Conservation (phyloP, 1,140 invertebrate species). For the Brachionus manjavacas region DNA sequence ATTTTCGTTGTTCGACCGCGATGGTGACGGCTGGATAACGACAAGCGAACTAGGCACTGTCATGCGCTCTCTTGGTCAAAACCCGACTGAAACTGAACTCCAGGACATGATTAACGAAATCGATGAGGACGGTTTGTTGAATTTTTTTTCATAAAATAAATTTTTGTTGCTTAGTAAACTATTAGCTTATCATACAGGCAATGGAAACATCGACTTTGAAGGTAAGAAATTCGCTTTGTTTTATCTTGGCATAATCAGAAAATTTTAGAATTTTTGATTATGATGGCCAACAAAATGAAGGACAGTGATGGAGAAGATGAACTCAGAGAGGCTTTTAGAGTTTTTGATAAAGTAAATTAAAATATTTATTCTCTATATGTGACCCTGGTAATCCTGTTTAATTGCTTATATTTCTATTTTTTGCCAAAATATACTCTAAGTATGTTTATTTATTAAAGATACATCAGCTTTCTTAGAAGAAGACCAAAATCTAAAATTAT, state of each 20-base stretch:
- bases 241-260: slow-evolving; percentile 47
- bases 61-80: slow-evolving; percentile 22
- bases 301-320: slow-evolving; percentile 58
- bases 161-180: slow-evolving; percentile 4
- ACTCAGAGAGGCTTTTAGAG: slow-evolving; percentile 56
- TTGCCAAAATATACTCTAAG: too few relatives aligned
- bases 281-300: slow-evolving; percentile 53
- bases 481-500: too few relatives aligned
- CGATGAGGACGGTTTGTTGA: slow-evolving; percentile 40
- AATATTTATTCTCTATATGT: too few relatives aligned
- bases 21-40: slow-evolving; percentile 53
- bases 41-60: slow-evolving; percentile 31
- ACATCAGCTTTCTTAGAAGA: too few relatives aligned
- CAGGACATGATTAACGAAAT: slow-evolving; percentile 43
- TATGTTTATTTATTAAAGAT: too few relatives aligned
- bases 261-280: slow-evolving; percentile 60
- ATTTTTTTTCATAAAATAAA: neutral
- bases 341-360: slow-evolving; percentile 62
- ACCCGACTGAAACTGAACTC: slow-evolving; percentile 41
- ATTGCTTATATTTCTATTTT: too few relatives aligned
- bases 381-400: too few relatives aligned
- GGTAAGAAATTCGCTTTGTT: slow-evolving; percentile 56
- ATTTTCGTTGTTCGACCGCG: slow-evolving; percentile 57
- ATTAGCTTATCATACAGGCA: slow-evolving; percentile 59
- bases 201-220: slow-evolving; percentile 45